Evolutionary conservation across 1,140 invertebrate species (phyloP).

Genomic region (Drosophila quadrilineata): DNA sequence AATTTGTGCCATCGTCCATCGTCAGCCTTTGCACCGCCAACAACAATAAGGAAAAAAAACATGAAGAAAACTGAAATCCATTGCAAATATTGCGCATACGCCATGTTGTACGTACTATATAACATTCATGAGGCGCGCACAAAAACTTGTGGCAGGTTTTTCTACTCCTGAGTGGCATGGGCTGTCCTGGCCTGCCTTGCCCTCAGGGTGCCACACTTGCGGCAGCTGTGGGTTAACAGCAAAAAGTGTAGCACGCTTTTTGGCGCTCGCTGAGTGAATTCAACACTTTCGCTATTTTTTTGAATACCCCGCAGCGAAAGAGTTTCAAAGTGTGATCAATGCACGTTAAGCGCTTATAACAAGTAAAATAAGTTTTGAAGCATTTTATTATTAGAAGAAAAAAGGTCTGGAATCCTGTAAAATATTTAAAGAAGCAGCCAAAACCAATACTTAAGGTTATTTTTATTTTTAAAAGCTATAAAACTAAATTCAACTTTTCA

Average conservation of each 20-base stretch:
- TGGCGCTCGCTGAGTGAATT: not conserved
- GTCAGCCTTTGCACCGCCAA: constrained; percentile 4
- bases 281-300: too few relatives aligned
- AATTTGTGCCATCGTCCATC: constrained; percentile 32
- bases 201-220: not conserved
- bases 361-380: too few relatives aligned
- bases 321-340: too few relatives aligned
- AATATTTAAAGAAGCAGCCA: too few relatives aligned
- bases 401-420: too few relatives aligned
- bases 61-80: not conserved
- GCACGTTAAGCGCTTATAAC: too few relatives aligned
- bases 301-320: too few relatives aligned
- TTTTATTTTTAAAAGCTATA: not conserved
- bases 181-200: not conserved
- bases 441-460: too few relatives aligned
- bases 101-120: constrained; percentile 24
- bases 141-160: constrained; percentile 6
- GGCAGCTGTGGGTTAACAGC: not conserved
- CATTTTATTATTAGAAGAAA: too few relatives aligned
- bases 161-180: too few relatives aligned
- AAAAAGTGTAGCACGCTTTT: constrained; percentile 9
- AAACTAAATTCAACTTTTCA: too few relatives aligned
- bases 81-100: constrained; percentile 45
- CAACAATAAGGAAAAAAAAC: constrained; percentile 10
- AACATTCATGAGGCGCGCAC: constrained; percentile 13